A percentile compares a stretch with the other conserved stretches of the same genome.
Evolutionary conservation across 1,140 invertebrate genomes (phyloP).

Genomic region (Hypothenemus hampei): DNA sequence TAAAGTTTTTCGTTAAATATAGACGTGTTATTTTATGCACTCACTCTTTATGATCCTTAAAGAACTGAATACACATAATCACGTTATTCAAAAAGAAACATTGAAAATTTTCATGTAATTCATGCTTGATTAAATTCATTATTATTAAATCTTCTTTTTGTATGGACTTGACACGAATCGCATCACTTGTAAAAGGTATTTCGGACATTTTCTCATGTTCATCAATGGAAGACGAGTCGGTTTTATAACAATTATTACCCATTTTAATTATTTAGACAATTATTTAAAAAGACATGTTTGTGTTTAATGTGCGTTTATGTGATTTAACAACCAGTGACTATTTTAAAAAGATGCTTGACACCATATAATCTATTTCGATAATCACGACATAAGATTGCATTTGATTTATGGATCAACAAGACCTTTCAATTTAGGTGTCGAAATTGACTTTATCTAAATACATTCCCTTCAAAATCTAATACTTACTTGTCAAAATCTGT

Average conservation of each 20-base stretch:
- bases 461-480: too few species aligned
- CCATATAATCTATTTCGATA: too few species aligned
- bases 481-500: constrained; percentile 68
- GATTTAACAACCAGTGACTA: background rate
- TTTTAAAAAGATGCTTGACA: too few species aligned
- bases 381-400: too few species aligned
- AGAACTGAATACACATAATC: constrained; percentile 69
- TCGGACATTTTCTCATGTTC: too few species aligned
- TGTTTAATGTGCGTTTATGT: background rate
- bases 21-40: constrained; percentile 27
- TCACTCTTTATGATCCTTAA: constrained; percentile 70
- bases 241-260: too few species aligned
- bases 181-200: too few species aligned
- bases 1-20: background rate
- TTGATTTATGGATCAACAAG: too few species aligned
- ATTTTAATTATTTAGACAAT: too few species aligned
- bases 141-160: constrained; percentile 48
- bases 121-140: constrained; percentile 51
- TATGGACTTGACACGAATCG: constrained; percentile 28
- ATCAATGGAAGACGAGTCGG: too few species aligned
- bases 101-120: constrained; percentile 56
- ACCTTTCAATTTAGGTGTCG: too few species aligned
- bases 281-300: too few species aligned
- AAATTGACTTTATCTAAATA: background rate
- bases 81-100: constrained; percentile 72